Conservation (phyloP, 1,140 invertebrate genomes). For the Penaeus indicus region DNA sequence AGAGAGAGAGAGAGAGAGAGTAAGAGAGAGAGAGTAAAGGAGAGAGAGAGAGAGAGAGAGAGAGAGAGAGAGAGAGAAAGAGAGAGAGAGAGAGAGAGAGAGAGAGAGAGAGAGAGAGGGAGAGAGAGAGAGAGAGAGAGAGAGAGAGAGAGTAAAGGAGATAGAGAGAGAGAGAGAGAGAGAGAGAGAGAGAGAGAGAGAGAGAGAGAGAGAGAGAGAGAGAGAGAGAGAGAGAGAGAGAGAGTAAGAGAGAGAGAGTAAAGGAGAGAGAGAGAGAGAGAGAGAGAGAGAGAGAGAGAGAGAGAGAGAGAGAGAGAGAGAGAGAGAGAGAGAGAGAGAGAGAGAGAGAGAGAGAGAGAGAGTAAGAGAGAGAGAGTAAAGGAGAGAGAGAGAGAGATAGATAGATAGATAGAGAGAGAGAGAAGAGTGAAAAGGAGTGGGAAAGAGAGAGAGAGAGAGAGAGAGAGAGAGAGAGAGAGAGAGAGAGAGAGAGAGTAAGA, state of each 20-base stretch:
- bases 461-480: background rate
- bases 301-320: background rate
- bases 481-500: background rate
- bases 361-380: background rate
- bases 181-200: too few relatives aligned
- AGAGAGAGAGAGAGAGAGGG: too few relatives aligned
- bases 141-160: too few relatives aligned
- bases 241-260: background rate
- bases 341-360: background rate
- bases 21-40: too few relatives aligned
- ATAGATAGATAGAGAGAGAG: background rate
- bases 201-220: background rate
- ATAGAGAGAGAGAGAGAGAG: too few relatives aligned
- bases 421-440: background rate
- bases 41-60: too few relatives aligned
- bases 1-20: too few relatives aligned
- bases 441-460: too few relatives aligned
- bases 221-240: background rate
- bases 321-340: background rate
- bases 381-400: slow-evolving; percentile 2
- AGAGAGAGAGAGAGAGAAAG: too few relatives aligned
- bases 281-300: background rate
- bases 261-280: background rate
- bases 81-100: too few relatives aligned
- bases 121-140: too few relatives aligned